Percentiles rank a stretch among this genome's conserved stretches.
phyloP scores from a whole-genome alignment of 2,888 invertebrate genomes.

The Celastrina argiolus region DNA sequence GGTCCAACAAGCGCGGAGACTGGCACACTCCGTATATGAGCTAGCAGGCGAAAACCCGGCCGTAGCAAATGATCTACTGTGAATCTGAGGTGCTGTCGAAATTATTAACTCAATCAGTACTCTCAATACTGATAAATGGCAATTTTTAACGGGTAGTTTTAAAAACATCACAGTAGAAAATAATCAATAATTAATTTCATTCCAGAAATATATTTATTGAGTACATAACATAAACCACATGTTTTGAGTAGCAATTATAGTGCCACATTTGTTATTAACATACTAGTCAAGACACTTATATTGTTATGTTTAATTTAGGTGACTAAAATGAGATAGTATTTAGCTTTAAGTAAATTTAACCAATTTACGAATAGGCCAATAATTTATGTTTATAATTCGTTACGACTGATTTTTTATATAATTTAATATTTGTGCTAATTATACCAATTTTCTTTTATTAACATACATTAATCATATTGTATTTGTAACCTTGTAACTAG shows the following conservation, averaged over 20 bases:
- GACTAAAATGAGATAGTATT: not conserved
- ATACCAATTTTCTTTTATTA: not conserved
- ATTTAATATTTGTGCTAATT: not conserved
- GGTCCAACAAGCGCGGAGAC: slow-evolving; percentile 88
- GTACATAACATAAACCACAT: too few species aligned
- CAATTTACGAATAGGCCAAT: not conserved
- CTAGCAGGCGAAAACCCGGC: slow-evolving; percentile 79
- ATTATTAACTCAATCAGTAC: too few species aligned
- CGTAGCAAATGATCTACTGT: slow-evolving; percentile 31
- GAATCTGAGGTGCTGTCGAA: not conserved
- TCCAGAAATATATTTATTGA: too few species aligned
- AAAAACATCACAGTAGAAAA: too few species aligned
- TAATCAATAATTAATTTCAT: too few species aligned
- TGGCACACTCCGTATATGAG: slow-evolving; percentile 89
- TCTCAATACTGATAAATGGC: too few species aligned
- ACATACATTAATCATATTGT: not conserved
- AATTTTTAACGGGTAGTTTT: too few species aligned
- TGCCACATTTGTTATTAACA: not conserved
- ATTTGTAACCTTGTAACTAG: not conserved
- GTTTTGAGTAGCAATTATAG: not conserved
- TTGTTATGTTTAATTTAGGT: not conserved
- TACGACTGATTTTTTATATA: not conserved
- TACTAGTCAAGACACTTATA: not conserved
- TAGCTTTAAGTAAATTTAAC: not conserved
- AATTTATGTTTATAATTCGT: not conserved